These are phyloP conservation scores for Carpatolechia fugitivella DNA, from an alignment of 2,888 invertebrate genomes.

Conservation along the genomic window DNA sequence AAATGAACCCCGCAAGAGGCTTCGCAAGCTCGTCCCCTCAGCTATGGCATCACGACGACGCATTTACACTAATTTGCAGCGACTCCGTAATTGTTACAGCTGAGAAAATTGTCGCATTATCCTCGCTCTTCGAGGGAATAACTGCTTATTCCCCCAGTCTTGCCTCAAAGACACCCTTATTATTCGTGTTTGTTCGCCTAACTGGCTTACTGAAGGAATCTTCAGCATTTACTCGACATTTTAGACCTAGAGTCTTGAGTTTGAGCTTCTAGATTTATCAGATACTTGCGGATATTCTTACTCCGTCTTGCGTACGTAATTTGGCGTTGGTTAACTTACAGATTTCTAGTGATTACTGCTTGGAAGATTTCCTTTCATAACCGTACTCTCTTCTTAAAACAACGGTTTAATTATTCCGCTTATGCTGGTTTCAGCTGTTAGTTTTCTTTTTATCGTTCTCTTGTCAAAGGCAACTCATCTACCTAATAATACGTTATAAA, in stretches of 20 bases:
- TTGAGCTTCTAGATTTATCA: no score
- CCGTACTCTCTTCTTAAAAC: no score
- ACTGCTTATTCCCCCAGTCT: conserved; percentile 14
- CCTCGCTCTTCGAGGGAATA: conserved; percentile 26
- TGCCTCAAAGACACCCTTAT: conserved; percentile 22
- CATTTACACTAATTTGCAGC: conserved; percentile 38
- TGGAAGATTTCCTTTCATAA: no score
- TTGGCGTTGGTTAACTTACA: no score
- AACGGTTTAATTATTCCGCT: no score
- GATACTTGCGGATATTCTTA: no score
- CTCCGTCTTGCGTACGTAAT: no score
- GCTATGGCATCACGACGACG: conserved; percentile 33
- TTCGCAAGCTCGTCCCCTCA: background rate
- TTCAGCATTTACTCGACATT: background rate
- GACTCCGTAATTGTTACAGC: conserved; percentile 46
- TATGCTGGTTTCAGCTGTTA: no score
- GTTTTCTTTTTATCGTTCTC: no score
- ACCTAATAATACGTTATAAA: no score
- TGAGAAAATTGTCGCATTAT: conserved; percentile 35
- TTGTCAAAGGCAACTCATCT: no score
- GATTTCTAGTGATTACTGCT: no score
- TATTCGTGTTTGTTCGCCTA: background rate
- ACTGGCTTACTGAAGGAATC: background rate
- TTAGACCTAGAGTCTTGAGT: background rate
- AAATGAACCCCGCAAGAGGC: background rate